phyloP scores from a whole-genome alignment of 2,113 vertebrate species.

The Numida meleagris region DNA sequence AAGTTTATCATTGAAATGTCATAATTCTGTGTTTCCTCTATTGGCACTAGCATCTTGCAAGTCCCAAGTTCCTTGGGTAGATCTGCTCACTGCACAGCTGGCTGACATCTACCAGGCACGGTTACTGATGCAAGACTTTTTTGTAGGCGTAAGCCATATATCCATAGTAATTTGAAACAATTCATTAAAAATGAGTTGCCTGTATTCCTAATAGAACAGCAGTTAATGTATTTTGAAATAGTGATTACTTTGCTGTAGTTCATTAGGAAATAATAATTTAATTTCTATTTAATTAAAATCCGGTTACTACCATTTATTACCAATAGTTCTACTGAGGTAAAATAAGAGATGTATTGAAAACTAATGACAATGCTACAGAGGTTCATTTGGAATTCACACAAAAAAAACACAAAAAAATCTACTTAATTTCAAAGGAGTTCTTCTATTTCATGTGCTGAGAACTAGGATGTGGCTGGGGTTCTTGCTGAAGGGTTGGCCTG shows the following conservation, averaged over 20 bases:
- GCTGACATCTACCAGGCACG: not conserved
- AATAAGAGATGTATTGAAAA: slow-evolving; percentile 55
- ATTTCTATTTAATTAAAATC: slow-evolving; percentile 77
- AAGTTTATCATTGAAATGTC: not conserved
- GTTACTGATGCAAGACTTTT: slow-evolving; percentile 1
- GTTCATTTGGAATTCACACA: slow-evolving; percentile 68
- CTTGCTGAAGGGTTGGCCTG: not conserved
- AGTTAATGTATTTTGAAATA: slow-evolving; percentile 68
- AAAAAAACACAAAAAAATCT: slow-evolving; percentile 54
- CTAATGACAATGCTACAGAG: slow-evolving; percentile 71
- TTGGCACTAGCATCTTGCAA: not conserved
- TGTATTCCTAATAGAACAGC: slow-evolving; percentile 53
- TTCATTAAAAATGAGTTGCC: slow-evolving; percentile 58
- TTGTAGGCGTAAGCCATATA: not conserved
- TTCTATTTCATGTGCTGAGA: not conserved
- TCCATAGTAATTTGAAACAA: slow-evolving; percentile 63
- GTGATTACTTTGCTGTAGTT: slow-evolving; percentile 70
- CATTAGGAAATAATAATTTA: slow-evolving; percentile 77
- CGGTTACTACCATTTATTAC: slow-evolving; percentile 72
- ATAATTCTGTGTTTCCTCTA: not conserved
- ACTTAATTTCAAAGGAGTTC: slow-evolving; percentile 64
- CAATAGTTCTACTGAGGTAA: slow-evolving; percentile 72
- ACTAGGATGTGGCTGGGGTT: not conserved
- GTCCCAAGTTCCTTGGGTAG: not conserved
- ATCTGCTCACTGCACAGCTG: not conserved